These are phyloP conservation scores for Tribolium madens DNA, from an alignment of 1,140 invertebrate species.

Conservation along the genomic window DNA sequence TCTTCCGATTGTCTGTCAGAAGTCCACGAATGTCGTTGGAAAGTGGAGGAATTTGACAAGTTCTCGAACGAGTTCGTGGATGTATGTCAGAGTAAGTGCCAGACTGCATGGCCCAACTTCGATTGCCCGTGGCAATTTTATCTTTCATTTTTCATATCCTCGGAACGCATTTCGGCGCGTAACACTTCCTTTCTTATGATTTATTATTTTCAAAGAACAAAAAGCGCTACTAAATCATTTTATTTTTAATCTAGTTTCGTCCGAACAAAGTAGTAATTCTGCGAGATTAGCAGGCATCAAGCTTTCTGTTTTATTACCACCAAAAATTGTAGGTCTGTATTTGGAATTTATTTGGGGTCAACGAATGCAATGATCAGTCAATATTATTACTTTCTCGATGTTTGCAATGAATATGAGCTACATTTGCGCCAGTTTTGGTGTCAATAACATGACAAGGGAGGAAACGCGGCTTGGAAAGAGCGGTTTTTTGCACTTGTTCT, in stretches of 20 bases:
- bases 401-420: constrained; percentile 8
- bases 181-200: constrained; percentile 24
- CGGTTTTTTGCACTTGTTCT: too few species aligned
- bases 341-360: constrained; percentile 20
- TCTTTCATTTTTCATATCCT: constrained; percentile 35
- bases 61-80: constrained; percentile 17
- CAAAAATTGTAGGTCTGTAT: neutral
- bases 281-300: neutral
- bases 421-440: constrained; percentile 22
- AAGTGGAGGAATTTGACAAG: constrained; percentile 24
- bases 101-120: constrained; percentile 34
- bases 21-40: too few species aligned
- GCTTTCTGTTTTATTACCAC: constrained; percentile 5
- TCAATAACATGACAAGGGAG: constrained; percentile 2
- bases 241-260: constrained; percentile 11
- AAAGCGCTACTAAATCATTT: constrained; percentile 17
- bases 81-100: constrained; percentile 29
- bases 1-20: neutral
- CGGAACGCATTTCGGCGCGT: constrained; percentile 8
- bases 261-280: neutral
- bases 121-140: neutral
- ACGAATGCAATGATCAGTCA: constrained; percentile 8
- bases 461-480: neutral
- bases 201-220: neutral
- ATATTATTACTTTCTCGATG: constrained; percentile 24